Conservation (phyloP, 2,888 invertebrate species). For the Glyphotaelius pellucidus region DNA sequence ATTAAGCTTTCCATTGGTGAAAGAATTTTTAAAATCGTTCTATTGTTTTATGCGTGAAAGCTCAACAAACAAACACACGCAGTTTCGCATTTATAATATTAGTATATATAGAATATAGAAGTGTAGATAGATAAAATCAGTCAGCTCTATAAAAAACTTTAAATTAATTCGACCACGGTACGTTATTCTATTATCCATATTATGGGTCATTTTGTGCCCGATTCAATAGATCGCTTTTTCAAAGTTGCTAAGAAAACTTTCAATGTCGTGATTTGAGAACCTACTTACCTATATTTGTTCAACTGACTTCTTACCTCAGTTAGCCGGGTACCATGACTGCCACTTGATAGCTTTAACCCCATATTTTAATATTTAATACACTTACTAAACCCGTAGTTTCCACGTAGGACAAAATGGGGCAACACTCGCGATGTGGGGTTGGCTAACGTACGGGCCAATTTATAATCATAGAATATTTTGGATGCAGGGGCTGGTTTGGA, state of each 20-base stretch:
- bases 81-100: no score
- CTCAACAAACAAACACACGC: no score
- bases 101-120: no score
- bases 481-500: neutral
- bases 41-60: no score
- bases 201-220: no score
- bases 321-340: neutral
- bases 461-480: neutral
- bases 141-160: no score
- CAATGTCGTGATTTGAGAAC: neutral
- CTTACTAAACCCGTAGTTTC: neutral
- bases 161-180: no score
- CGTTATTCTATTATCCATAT: no score
- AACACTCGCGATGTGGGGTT: neutral
- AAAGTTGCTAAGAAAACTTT: no score
- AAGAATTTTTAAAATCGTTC: no score
- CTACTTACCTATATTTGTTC: neutral
- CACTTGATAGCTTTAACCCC: neutral
- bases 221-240: neutral
- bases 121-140: no score
- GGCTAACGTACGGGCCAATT: neutral
- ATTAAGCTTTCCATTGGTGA: no score
- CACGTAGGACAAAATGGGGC: neutral
- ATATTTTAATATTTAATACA: conserved; percentile 15
- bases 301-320: neutral